Percentiles rank a stretch among this genome's conserved stretches.
Conservation (phyloP, 2,797 vertebrate species). For the Chloroceryle amazona region DNA sequence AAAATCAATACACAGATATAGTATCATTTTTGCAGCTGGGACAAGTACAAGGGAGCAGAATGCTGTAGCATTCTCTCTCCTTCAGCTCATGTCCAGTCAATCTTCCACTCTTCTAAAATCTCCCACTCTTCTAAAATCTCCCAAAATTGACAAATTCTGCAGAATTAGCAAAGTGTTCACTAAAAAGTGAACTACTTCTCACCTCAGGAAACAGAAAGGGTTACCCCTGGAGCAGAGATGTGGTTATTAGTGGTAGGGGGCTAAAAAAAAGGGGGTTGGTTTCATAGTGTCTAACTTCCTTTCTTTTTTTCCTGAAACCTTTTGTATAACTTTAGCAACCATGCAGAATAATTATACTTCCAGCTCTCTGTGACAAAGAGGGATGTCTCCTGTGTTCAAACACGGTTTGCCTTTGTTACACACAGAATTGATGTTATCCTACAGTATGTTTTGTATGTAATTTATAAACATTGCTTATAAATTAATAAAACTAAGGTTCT, state of each 20-base stretch:
- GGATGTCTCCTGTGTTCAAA: background rate
- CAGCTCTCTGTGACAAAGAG: background rate
- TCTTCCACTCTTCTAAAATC: background rate
- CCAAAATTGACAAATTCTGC: background rate
- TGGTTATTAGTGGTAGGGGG: background rate
- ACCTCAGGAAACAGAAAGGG: background rate
- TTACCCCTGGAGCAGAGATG: background rate
- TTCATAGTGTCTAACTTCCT: background rate
- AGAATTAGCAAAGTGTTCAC: background rate
- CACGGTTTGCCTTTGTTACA: slow-evolving; percentile 30
- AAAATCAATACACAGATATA: slow-evolving; percentile 30
- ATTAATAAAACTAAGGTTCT: slow-evolving; percentile 63
- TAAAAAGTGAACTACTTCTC: background rate
- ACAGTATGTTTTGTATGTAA: background rate
- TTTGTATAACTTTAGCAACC: background rate
- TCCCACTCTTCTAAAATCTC: background rate
- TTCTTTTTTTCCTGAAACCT: background rate
- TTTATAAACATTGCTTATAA: slow-evolving; percentile 60
- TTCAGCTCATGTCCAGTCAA: slow-evolving; percentile 6
- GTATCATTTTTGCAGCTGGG: slow-evolving; percentile 19
- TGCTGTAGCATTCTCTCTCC: background rate
- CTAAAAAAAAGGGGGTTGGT: background rate
- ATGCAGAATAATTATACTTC: background rate
- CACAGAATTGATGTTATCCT: background rate
- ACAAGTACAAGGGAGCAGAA: background rate